Conservation (phyloP, 30 jellyfish, hydroid and myxozoan genomes). For the Hydractinia symbiolongicarpus region DNA sequence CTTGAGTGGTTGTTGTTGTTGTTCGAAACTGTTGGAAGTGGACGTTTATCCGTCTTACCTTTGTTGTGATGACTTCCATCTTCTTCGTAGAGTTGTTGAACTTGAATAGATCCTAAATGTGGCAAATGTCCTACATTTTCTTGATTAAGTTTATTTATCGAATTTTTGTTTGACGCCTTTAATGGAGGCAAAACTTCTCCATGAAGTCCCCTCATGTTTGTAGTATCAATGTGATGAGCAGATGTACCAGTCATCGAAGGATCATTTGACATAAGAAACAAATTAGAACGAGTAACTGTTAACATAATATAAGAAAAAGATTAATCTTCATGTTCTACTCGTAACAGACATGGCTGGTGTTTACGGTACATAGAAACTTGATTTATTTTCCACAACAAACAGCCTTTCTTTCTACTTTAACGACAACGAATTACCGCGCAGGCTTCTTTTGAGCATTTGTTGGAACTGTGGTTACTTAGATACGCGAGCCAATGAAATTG, state of each 20-base stretch:
- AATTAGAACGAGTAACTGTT: constrained; percentile 65
- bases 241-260: constrained; percentile 48
- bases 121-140: constrained; percentile 74
- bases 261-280: constrained; percentile 52
- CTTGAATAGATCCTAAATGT: constrained; percentile 83
- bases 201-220: constrained; percentile 52
- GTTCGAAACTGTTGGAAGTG: constrained; percentile 65
- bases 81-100: constrained; percentile 80
- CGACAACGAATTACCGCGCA: neutral
- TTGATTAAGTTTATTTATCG: constrained; percentile 60
- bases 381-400: constrained; percentile 29
- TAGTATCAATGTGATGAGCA: constrained; percentile 48
- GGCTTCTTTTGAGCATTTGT: constrained; percentile 42
- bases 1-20: constrained; percentile 10
- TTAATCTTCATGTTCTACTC: no score
- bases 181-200: constrained; percentile 96
- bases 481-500: constrained; percentile 75
- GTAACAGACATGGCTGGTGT: neutral
- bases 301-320: constrained; percentile 43
- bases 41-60: constrained; percentile 51
- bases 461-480: constrained; percentile 58
- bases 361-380: constrained; percentile 16
- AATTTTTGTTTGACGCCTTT: constrained; percentile 64
- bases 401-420: constrained; percentile 1
- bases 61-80: constrained; percentile 61